These are phyloP conservation scores for Hyposoter dolosus DNA, from an alignment of 2,888 invertebrate genomes.

Conservation along the genomic window DNA sequence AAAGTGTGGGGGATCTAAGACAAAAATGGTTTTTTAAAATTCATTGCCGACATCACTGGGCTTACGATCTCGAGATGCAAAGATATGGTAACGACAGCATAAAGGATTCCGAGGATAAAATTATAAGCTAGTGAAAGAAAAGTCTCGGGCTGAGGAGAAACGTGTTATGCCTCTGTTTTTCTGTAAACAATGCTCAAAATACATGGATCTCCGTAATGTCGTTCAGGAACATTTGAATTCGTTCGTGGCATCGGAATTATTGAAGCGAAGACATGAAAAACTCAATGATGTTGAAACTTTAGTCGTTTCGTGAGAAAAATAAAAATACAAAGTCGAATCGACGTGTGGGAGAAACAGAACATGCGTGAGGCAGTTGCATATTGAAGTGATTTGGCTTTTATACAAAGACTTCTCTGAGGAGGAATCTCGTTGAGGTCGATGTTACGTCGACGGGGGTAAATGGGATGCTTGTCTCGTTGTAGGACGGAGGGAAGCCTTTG, in stretches of 20 bases:
- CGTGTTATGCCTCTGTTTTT: background rate
- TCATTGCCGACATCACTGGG: background rate
- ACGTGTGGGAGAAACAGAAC: background rate
- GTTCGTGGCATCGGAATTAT: background rate
- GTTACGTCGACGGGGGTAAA: constrained; percentile 14
- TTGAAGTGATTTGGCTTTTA: background rate
- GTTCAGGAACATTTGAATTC: background rate
- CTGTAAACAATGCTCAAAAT: background rate
- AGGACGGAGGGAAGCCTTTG: constrained; percentile 42
- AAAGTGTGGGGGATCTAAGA: background rate
- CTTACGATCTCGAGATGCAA: constrained; percentile 1
- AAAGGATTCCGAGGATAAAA: background rate
- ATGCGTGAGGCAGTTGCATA: background rate
- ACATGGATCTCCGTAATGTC: background rate
- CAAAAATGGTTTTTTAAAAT: background rate
- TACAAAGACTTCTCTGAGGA: background rate
- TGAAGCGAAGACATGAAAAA: background rate
- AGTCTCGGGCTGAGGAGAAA: background rate
- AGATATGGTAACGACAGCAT: background rate
- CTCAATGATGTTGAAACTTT: background rate
- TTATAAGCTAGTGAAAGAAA: background rate
- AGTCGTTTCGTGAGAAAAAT: background rate
- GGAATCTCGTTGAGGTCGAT: constrained; percentile 27
- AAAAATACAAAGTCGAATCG: background rate
- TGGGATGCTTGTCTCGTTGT: constrained; percentile 26